phyloP scores from a whole-genome alignment of 2,797 vertebrate species.

The Australoheros facetus region DNA sequence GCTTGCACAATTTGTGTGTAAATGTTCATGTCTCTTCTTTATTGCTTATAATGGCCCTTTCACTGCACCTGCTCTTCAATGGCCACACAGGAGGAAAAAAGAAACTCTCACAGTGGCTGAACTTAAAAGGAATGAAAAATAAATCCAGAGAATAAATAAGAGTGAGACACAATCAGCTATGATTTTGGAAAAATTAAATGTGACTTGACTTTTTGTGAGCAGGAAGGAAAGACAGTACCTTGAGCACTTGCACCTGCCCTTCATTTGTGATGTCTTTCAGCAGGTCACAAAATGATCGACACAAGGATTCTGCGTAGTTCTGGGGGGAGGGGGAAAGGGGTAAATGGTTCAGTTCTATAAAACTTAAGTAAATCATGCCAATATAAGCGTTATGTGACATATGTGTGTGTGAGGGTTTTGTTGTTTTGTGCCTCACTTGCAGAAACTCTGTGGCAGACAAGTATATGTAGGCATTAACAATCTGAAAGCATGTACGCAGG shows the following conservation, averaged over 20 bases:
- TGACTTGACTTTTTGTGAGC: background rate
- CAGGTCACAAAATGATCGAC: slow-evolving; percentile 87
- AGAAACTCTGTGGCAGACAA: slow-evolving; percentile 92
- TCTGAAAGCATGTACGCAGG: slow-evolving; percentile 94
- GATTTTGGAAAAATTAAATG: background rate
- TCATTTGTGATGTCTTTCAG: slow-evolving; percentile 90
- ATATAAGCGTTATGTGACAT: background rate
- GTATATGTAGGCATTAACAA: slow-evolving; percentile 94
- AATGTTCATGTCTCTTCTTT: background rate
- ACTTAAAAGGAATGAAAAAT: background rate
- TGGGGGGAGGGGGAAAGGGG: slow-evolving; percentile 48
- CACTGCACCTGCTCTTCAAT: background rate
- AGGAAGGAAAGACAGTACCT: slow-evolving; percentile 77
- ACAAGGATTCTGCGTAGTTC: slow-evolving; percentile 87
- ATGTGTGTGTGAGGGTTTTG: background rate
- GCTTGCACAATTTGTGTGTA: background rate
- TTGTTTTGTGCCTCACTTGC: slow-evolving; percentile 82
- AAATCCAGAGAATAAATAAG: background rate
- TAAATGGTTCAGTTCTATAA: background rate
- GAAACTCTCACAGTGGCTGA: background rate
- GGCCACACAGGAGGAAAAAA: background rate
- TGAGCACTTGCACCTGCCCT: slow-evolving; percentile 92
- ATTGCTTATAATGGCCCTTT: background rate
- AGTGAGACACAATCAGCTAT: background rate
- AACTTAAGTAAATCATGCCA: background rate